Base-by-base conservation (phyloP, 2,797 vertebrate species). In the Bryconaethiops microstoma region DNA sequence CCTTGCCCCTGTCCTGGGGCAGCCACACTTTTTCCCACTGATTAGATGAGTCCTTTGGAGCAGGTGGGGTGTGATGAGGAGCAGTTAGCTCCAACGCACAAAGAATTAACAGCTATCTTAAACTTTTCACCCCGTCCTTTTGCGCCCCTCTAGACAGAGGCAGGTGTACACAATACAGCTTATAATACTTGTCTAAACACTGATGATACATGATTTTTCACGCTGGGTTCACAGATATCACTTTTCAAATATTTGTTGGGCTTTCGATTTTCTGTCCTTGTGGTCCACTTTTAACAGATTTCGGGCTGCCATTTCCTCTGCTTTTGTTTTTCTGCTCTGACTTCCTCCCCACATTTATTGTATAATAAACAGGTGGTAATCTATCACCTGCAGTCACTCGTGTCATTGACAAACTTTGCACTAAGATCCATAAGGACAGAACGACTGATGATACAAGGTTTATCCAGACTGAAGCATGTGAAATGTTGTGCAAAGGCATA, bases 21-120 rank as follows among this genome's bases (percentile, higher is more conserved):
- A 62, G 60, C 78, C 63, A 19, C 23, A 62, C 23, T 52, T 42
- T 77, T 77, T 29, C 76, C 45, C 12, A 48, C 45, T 3, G 45
- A 48, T 29, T 29, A 86, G 83, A 68, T 84, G 80, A 70, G 40
- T 62, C 76, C 68, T 55, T 50, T 74, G 73, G 78, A 65, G 68
- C 57, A 64, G 59, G 42, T 35, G 14, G 25, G 63, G 63, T 77
- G 12, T 48, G 45, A 48, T 48, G 45, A 12, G 45, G 8, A 48
- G 45, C 45, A 48, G 45, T 48, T 48, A 8, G 45, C 45, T 48
- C 45, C 45, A 48, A 8, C 45, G 12, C 7, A 12, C 1, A 8
- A 8, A 8, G 45, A 9, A 48, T 48, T 8, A 8, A 48, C 1
- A 12, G 45, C 35, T 35, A 35, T 35, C 35, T 35, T 35, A 35